These are phyloP conservation scores for Sakesphorus luctuosus DNA, from an alignment of 2,113 vertebrate genomes.

Conservation along the genomic window DNA sequence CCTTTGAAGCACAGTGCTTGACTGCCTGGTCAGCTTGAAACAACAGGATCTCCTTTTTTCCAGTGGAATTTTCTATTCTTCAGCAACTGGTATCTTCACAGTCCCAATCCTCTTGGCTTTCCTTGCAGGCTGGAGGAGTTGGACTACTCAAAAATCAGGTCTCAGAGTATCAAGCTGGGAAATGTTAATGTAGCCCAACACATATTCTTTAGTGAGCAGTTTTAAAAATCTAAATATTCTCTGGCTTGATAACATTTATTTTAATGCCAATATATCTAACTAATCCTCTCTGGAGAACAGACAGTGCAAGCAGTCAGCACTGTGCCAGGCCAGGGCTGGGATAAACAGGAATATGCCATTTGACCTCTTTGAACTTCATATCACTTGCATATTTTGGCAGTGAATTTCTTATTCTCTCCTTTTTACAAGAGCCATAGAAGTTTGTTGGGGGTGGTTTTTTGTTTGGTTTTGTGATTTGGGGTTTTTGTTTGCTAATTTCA, in stretches of 20 bases:
- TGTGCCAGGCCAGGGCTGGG: background rate
- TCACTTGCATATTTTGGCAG: background rate
- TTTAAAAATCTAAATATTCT: background rate
- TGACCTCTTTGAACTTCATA: background rate
- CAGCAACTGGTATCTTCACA: background rate
- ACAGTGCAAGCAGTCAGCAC: background rate
- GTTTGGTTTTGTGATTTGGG: background rate
- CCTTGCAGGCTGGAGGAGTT: background rate
- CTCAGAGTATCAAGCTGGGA: background rate
- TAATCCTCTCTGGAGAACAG: background rate
- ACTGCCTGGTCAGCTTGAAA: background rate
- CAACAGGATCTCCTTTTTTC: background rate
- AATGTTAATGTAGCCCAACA: background rate
- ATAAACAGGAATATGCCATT: background rate
- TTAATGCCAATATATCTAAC: background rate
- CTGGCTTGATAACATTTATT: background rate
- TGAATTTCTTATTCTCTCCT: slow-evolving; percentile 41
- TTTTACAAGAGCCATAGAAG: background rate
- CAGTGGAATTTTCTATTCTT: background rate
- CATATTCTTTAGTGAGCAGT: background rate
- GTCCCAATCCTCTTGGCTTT: background rate
- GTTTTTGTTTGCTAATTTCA: background rate
- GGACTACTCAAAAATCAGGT: background rate
- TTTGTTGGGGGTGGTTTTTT: fast-evolving
- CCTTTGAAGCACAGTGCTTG: background rate